These are phyloP conservation scores for Exaiptasia diaphana DNA, from an alignment of 64 coral and sea anemone species.

Conservation along the genomic window DNA sequence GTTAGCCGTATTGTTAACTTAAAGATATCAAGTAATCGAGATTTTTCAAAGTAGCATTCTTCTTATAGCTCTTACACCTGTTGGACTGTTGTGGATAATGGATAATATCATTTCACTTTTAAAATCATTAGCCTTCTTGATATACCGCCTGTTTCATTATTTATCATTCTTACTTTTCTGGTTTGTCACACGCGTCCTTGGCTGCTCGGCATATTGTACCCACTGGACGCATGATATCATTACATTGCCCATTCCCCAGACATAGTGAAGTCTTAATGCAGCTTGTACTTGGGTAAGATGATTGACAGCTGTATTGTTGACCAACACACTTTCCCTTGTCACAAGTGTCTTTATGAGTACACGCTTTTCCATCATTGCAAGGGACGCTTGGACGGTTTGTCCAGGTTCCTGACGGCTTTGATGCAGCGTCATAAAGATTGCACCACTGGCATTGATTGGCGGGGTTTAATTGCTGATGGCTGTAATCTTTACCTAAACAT, in stretches of 20 bases:
- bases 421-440: slow-evolving; percentile 50
- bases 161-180: slow-evolving; percentile 87
- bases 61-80: no score
- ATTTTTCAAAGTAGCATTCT: no score
- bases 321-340: slow-evolving; percentile 44
- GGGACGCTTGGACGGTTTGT: slow-evolving; percentile 51
- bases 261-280: slow-evolving; percentile 70
- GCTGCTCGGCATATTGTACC: slow-evolving; percentile 77
- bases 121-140: no score
- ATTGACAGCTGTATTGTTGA: slow-evolving; percentile 61
- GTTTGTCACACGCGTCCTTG: slow-evolving; percentile 67
- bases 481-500: slow-evolving; percentile 66
- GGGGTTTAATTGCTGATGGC: slow-evolving; percentile 64
- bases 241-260: slow-evolving; percentile 82
- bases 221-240: slow-evolving; percentile 14
- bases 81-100: no score
- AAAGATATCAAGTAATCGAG: no score
- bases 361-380: slow-evolving; percentile 67
- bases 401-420: slow-evolving; percentile 49
- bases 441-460: slow-evolving; percentile 92
- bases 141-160: no score
- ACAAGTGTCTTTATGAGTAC: slow-evolving; percentile 79
- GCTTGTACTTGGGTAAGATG: slow-evolving; percentile 61
- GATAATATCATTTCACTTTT: no score
- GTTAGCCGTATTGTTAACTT: no score